Evolutionary conservation across 2,888 invertebrate species (phyloP).

Genomic region (Chrysodeixis includens): DNA sequence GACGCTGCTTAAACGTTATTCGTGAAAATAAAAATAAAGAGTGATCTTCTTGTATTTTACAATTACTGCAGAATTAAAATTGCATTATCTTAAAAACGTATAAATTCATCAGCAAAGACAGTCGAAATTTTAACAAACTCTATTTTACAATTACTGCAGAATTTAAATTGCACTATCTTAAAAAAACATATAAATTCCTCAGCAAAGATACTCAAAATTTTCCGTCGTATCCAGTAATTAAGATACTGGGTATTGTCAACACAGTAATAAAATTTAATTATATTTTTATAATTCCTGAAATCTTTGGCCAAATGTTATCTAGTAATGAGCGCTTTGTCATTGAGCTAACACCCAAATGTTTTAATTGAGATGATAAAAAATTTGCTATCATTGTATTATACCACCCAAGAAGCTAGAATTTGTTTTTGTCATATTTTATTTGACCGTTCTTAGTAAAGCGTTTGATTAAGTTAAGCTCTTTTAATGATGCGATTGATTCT

Average conservation of each 20-base stretch:
- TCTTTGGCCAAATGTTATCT: constrained; percentile 50
- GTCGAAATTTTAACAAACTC: background rate
- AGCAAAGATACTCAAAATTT: background rate
- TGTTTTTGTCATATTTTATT: constrained; percentile 1
- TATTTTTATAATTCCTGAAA: constrained; percentile 35
- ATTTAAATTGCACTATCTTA: background rate
- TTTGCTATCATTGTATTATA: constrained; percentile 19
- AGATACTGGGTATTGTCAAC: constrained; percentile 11
- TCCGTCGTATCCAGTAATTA: constrained; percentile 10
- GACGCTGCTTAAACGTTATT: too few species aligned
- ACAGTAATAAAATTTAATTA: constrained; percentile 23
- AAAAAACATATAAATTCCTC: background rate
- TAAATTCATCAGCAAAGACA: background rate
- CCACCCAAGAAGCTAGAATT: constrained; percentile 44
- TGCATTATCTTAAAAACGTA: background rate
- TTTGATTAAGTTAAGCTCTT: background rate
- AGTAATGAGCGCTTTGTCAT: constrained; percentile 29
- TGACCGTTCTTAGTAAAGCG: background rate
- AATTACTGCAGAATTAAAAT: background rate
- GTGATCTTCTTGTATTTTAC: too few species aligned
- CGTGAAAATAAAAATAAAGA: too few species aligned
- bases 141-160: background rate
- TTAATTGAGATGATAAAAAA: constrained; percentile 16
- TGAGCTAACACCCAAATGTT: constrained; percentile 26
- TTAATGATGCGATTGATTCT: background rate